Evolutionary conservation across 2,888 invertebrate genomes (phyloP), one percentile per base, ranked within the genome.

Genomic region (Chrysolina americana): DNA sequence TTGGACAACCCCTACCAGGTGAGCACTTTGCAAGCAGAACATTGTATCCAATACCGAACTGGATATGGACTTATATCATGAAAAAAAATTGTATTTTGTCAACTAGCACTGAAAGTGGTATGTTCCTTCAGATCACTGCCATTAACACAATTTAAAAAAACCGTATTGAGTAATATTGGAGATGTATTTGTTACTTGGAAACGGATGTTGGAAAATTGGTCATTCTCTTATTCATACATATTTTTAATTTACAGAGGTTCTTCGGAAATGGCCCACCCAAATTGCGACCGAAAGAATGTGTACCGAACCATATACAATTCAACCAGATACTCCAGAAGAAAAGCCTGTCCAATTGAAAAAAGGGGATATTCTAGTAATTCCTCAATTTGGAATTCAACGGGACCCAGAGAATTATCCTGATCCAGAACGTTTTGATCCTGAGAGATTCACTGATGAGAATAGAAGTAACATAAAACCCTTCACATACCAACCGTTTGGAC

Each of bases 221-320:
- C 6, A 47, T n/a, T n/a, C 0, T 47, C 1, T 47, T 47, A 15
- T 6, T 15, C 15, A 47, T 47, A 13, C 65, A 28, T 41, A 19
- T 84, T 74, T 70, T 78, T 87, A 91, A 91, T 84, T 87, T 89
- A 0, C 80, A 90, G 41, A 87, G 91, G 70, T 47, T 47, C 36
- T 36, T 3, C 36, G 47, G 6, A 89, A 88, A 77, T 90, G 90
- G 89, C 86, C 90, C 0, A 87, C 89, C 0, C 89, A 88, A 0
- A 76, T 89, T 0, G 74, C 89, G 0, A 79, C 89, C 78, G 91
- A 92, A 78, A 86, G 92, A 68, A 78, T 86, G 3, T 91, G 91
- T 75, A 86, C 86, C 0, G 90, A 90, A 71, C 79, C 86, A 0
- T 91, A 89, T 73, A 87, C 88, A 10, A 82, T 84, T 41, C 19